Conservation (phyloP, 2,113 vertebrate genomes). For the Dinomys branickii region DNA sequence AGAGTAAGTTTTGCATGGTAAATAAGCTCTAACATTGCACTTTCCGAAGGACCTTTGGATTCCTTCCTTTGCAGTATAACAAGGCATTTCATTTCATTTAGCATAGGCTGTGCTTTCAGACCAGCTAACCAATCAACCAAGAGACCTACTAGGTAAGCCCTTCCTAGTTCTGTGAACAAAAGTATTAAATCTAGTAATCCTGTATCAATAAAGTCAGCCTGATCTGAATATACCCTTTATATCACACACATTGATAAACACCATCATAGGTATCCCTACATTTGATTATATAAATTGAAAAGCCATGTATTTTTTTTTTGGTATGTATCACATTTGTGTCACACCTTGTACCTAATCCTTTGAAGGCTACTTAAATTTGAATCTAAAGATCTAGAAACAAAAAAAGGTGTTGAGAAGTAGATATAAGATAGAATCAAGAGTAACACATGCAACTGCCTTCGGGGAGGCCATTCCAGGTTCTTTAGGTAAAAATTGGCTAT, state of each 20-base stretch:
- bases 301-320: background rate
- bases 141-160: background rate
- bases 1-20: background rate
- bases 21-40: background rate
- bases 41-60: background rate
- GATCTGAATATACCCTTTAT: background rate
- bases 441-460: background rate
- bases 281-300: background rate
- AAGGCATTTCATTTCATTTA: constrained; percentile 22
- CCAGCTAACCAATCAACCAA: background rate
- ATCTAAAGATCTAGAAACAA: background rate
- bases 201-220: background rate
- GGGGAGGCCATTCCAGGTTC: background rate
- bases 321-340: background rate
- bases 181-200: background rate
- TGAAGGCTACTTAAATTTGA: background rate
- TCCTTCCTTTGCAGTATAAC: background rate
- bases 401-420: background rate
- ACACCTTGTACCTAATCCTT: background rate
- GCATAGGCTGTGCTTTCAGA: background rate
- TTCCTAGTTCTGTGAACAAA: background rate
- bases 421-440: background rate
- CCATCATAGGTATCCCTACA: background rate
- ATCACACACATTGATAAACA: background rate
- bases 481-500: background rate